phyloP scores from a whole-genome alignment of 2,797 vertebrate genomes.

The Tympanoctomys barrerae region DNA sequence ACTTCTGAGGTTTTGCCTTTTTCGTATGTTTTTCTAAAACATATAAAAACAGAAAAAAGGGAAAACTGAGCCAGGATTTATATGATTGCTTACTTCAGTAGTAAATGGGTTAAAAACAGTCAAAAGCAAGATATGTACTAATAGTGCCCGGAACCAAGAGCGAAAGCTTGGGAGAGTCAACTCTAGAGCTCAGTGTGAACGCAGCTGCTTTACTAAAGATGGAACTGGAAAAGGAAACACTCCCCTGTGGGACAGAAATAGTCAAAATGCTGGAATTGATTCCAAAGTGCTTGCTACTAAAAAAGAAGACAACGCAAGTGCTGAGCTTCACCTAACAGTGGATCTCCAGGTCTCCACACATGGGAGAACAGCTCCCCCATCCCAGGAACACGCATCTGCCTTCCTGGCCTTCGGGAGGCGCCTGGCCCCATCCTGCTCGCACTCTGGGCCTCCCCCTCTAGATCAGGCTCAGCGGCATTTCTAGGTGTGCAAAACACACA shows the following conservation, averaged over 20 bases:
- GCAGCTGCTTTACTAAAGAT: neutral
- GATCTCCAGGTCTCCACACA: neutral
- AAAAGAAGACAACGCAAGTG: neutral
- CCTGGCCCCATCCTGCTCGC: neutral
- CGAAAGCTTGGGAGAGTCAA: neutral
- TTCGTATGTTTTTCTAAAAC: neutral
- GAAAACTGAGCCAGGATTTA: constrained; percentile 54
- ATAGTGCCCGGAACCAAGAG: neutral
- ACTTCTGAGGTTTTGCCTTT: constrained; percentile 29
- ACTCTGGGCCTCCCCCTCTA: constrained; percentile 20
- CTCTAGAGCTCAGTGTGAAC: neutral
- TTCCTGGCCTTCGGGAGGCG: neutral
- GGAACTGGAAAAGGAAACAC: neutral
- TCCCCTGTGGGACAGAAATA: neutral
- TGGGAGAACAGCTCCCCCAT: neutral
- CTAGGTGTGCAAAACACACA: constrained; percentile 12
- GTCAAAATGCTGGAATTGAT: constrained; percentile 42
- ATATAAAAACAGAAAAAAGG: constrained; percentile 55
- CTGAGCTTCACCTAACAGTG: neutral
- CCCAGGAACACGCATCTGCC: constrained; percentile 21
- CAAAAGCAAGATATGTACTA: neutral
- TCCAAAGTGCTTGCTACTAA: neutral
- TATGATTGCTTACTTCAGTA: neutral
- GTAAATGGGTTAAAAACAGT: neutral
- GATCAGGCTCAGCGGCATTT: neutral